These are phyloP conservation scores for Patella pellucida DNA, from an alignment of 2,888 invertebrate species.

Conservation along the genomic window DNA sequence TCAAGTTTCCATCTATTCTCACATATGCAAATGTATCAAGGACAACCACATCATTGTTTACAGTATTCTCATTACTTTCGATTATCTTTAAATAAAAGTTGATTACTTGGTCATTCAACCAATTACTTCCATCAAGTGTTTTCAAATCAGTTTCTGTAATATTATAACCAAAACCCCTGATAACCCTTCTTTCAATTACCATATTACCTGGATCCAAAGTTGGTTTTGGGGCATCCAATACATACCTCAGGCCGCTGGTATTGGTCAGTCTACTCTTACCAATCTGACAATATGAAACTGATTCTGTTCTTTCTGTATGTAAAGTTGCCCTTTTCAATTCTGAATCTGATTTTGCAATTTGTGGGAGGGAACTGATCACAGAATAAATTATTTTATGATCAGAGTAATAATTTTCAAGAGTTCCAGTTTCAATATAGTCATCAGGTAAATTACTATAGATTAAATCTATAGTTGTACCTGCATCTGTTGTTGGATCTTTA, in stretches of 20 bases:
- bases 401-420: background rate
- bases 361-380: background rate
- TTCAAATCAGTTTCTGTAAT: background rate
- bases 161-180: background rate
- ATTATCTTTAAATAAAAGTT: conserved; percentile 1
- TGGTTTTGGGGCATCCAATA: no score
- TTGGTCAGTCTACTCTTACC: no score
- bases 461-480: background rate
- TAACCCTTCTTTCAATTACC: no score
- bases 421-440: background rate
- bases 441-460: background rate
- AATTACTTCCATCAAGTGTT: background rate
- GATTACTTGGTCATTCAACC: background rate
- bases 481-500: background rate
- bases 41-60: background rate
- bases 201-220: no score
- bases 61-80: background rate
- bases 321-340: no score
- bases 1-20: background rate
- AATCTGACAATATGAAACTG: no score
- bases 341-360: no score
- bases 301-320: no score
- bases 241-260: no score
- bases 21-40: background rate
- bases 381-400: background rate